These are phyloP conservation scores for Catocala nupta DNA, from an alignment of 2,888 invertebrate genomes.

Conservation along the genomic window DNA sequence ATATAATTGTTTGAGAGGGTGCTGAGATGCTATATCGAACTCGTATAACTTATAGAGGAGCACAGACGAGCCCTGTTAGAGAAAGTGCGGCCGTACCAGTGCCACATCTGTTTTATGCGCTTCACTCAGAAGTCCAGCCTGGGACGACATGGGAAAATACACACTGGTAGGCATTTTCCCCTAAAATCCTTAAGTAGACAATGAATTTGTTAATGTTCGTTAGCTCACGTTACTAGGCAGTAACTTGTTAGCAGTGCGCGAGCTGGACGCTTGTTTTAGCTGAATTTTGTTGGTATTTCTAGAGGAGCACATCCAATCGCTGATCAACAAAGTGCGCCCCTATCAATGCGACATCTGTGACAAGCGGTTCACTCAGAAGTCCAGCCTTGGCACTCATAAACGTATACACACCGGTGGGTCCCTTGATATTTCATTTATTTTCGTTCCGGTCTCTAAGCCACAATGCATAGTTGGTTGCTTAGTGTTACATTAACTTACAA, in stretches of 20 bases:
- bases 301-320: slow-evolving; percentile 88
- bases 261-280: slow-evolving; percentile 80
- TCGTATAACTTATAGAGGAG: slow-evolving; percentile 87
- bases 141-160: slow-evolving; percentile 91
- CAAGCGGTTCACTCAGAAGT: slow-evolving; percentile 94
- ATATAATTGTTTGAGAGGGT: slow-evolving; percentile 74
- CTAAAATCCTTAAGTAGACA: slow-evolving; percentile 85
- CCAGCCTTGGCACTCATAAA: slow-evolving; percentile 94
- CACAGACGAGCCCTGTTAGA: slow-evolving; percentile 88
- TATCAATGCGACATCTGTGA: slow-evolving; percentile 92
- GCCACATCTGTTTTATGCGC: slow-evolving; percentile 91
- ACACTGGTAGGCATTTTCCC: slow-evolving; percentile 89
- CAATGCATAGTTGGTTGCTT: slow-evolving; percentile 66
- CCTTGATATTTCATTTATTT: slow-evolving; percentile 82
- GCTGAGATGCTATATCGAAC: slow-evolving; percentile 83
- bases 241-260: slow-evolving; percentile 68
- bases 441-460: slow-evolving; percentile 81
- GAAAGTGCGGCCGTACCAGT: slow-evolving; percentile 90
- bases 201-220: slow-evolving; percentile 75
- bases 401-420: slow-evolving; percentile 92
- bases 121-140: slow-evolving; percentile 92
- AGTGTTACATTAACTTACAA: slow-evolving; percentile 17
- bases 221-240: slow-evolving; percentile 81
- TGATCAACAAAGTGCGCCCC: slow-evolving; percentile 88
- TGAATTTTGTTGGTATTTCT: slow-evolving; percentile 87